Percentiles rank a stretch among this genome's conserved stretches.
phyloP scores from a whole-genome alignment of 2,797 vertebrate genomes.

The Iguana delicatissima region DNA sequence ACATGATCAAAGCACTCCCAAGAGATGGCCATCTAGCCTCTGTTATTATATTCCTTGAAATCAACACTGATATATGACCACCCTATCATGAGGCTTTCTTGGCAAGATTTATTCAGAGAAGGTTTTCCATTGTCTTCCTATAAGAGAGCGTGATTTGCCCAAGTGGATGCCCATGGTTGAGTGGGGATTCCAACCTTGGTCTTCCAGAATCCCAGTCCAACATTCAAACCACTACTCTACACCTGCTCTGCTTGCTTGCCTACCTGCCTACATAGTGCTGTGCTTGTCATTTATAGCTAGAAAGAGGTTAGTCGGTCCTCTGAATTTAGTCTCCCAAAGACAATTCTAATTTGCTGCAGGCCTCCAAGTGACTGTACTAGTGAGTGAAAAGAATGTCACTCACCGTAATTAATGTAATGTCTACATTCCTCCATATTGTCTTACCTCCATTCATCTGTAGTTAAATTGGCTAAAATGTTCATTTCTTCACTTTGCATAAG shows the following conservation, averaged over 20 bases:
- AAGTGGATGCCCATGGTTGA: not conserved
- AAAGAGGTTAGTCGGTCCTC: not conserved
- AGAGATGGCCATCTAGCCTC: no score
- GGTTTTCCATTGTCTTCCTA: not conserved
- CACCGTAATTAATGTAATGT: not conserved
- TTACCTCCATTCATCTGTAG: conserved; percentile 94
- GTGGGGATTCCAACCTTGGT: no score
- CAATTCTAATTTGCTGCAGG: not conserved
- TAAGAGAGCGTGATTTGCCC: not conserved
- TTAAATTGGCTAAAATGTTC: conserved; percentile 91
- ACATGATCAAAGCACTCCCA: no score
- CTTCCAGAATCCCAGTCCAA: not conserved
- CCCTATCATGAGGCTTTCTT: not conserved
- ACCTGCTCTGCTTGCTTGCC: not conserved
- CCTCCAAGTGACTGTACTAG: not conserved
- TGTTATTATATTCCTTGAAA: no score
- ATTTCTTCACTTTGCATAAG: conserved; percentile 92
- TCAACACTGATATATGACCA: no score
- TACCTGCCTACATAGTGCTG: not conserved
- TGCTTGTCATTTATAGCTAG: not conserved
- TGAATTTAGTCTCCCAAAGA: not conserved
- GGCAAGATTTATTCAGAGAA: not conserved
- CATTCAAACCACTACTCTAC: not conserved
- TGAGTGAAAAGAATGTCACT: not conserved
- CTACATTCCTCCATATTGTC: conserved; percentile 29